Evolutionary conservation across 2,888 invertebrate genomes (phyloP).

Genomic region (Pseudococcus jackbeardsleyi): DNA sequence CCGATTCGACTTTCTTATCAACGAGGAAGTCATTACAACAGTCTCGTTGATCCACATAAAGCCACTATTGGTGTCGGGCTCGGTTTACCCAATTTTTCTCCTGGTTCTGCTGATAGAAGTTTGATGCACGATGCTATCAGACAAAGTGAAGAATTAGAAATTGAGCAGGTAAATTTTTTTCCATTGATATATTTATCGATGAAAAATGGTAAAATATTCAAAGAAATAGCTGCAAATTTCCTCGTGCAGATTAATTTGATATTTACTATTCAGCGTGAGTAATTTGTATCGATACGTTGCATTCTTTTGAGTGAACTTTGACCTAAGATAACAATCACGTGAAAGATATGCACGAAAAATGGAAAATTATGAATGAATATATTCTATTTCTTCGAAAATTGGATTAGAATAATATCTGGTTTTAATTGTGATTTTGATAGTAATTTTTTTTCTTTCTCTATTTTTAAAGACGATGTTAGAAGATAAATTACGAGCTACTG

Average conservation of each 20-base stretch:
- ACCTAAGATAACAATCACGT: background rate
- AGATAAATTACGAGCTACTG: slow-evolving; percentile 88
- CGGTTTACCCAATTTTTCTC: slow-evolving; percentile 80
- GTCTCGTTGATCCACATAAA: slow-evolving; percentile 87
- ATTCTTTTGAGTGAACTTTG: too few relatives aligned
- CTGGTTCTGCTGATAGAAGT: slow-evolving; percentile 78
- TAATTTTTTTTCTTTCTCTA: background rate
- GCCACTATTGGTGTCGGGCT: slow-evolving; percentile 86
- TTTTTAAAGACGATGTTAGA: slow-evolving; percentile 85
- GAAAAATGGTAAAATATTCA: background rate
- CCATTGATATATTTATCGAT: background rate
- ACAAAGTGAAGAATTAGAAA: slow-evolving; percentile 83
- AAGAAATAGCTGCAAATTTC: background rate
- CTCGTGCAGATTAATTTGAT: background rate
- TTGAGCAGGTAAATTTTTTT: slow-evolving; percentile 78
- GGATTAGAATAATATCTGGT: background rate
- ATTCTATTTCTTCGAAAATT: background rate
- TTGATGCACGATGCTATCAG: slow-evolving; percentile 81
- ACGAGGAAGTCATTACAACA: slow-evolving; percentile 88
- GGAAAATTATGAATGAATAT: background rate
- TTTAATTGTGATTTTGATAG: background rate
- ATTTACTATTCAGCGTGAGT: background rate
- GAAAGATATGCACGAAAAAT: background rate
- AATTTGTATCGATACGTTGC: too few relatives aligned
- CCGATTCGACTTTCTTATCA: slow-evolving; percentile 90